Conservation (phyloP, 2,113 vertebrate genomes). For the Chionomys nivalis region DNA sequence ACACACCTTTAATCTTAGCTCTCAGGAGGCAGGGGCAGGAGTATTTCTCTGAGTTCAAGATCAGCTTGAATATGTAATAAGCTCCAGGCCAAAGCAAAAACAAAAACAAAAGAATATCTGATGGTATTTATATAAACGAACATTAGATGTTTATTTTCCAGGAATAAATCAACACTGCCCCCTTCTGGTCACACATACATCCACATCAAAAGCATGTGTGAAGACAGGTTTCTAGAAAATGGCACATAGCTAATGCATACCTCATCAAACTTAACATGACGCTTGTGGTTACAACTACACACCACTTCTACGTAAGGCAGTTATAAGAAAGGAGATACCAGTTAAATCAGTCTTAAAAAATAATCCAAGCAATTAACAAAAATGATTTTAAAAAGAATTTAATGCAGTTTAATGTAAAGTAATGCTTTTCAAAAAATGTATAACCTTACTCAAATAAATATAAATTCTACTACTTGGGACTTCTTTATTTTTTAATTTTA, state of each 20-base stretch:
- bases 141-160: neutral
- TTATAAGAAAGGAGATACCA: neutral
- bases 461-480: slow-evolving; percentile 29
- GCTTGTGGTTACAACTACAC: neutral
- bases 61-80: neutral
- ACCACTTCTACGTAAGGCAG: neutral
- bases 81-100: neutral
- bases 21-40: neutral
- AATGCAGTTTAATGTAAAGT: neutral
- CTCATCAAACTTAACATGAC: slow-evolving; percentile 5
- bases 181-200: slow-evolving; percentile 77
- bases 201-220: slow-evolving; percentile 13
- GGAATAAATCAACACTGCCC: slow-evolving; percentile 81
- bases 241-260: neutral
- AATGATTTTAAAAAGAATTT: slow-evolving; percentile 41
- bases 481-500: neutral
- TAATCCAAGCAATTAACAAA: neutral
- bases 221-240: slow-evolving; percentile 37
- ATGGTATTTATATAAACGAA: neutral
- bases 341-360: neutral
- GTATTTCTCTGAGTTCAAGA: neutral
- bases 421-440: slow-evolving; percentile 38
- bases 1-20: neutral
- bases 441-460: slow-evolving; percentile 19
- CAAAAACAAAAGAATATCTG: neutral